Evolutionary conservation across 2,888 invertebrate species (phyloP), one percentile per base, ranked within the genome.

Genomic region (Neoitamus cyanurus): DNA sequence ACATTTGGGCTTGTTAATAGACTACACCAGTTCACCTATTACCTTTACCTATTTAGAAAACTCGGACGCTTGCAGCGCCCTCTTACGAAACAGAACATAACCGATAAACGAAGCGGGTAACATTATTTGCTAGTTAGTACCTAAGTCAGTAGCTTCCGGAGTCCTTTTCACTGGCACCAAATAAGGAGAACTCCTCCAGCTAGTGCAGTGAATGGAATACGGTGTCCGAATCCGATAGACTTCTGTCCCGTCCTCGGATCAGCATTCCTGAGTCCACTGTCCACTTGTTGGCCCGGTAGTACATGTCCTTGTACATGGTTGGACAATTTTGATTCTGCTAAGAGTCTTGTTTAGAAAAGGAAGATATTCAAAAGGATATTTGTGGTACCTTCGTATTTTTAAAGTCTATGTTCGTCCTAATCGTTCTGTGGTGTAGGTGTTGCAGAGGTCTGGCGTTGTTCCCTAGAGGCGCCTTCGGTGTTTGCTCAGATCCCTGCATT

Each of bases 351-450:
- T 25, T 73, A 42, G 3, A 42, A 48, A 70, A 73, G 1, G 6
- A 36, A 48, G 36, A 28, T 58, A 13, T n/a, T n/a, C n/a, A n/a
- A n/a, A n/a, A 31, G 1, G 0, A 78, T 5, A 30, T 0, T n/a
- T 73, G 11, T 25, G 88, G 89, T 86, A 92, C 92, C 91, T 92
- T 92, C 89, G 92, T 92, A 90, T 95, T 95, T 92, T 94, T 95
- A 92, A 98, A 98, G 93, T 99, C 98, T 91, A 99, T 99, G 92
- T 99, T 99, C 88, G 99, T 99, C 89, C 99, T 94, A 90, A 99
- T 95, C 84, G 98, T 97, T 90, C 99, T 94, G 90, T 98, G 97
- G 91, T 99, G 96, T 83, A 98, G 93, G 36, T 95, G 95, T 92
- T 98, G 97, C 84, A 97, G 93, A n/a, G 99, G 98, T 87, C 99